Base-by-base conservation (phyloP, 2,797 vertebrate genomes). In the Poeciliopsis turneri region DNA sequence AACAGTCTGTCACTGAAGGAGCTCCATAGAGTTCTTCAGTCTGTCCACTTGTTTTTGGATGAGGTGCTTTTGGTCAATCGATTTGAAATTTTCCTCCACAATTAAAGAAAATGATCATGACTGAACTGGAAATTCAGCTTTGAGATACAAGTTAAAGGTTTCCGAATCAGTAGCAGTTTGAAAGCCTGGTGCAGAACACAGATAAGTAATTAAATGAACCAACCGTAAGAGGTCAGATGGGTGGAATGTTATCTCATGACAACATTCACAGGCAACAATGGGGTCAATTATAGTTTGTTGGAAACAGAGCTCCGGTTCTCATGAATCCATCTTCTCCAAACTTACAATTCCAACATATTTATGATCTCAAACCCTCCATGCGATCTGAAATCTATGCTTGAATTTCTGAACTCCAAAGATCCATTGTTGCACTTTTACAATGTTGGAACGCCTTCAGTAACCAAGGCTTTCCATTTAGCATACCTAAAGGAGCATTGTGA, bases 241-340 rank as follows among this genome's bases (percentile, higher is more conserved):
- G 77, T 92, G 92, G 90, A 94, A 94, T 91, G 92, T 94, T 95
- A 95, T 95, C 94, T 95, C 90, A 87, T 89, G 90, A 91, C 87
- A 92, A 89, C 93, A 93, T 86, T 90, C 91, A 90, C 83, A 79
- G 84, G 81, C 88, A 94, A 95, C 93, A 94, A 93, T 94, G 89
- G 87, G 84, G 86, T 86, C 82, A 81, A 87, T 93, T 93, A 83
- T 88, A 90, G 85, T 84, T 91, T 81, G 78, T 68, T 83, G 82
- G 82, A 70, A 85, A 81, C 81, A 78, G 33, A 1, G 72, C 82
- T 84, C 76, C 33, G 71, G 79, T 39, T 55, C 77, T 80, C 78
- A 68, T 87, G 77, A 93, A 92, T 92, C 92, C 85, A 68, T 85
- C 82, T 72, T 82, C 79, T 76, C 74, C 71, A 70, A 79, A 81